phyloP scores from a whole-genome alignment of 2,888 invertebrate species.

The Aradus depressus region DNA sequence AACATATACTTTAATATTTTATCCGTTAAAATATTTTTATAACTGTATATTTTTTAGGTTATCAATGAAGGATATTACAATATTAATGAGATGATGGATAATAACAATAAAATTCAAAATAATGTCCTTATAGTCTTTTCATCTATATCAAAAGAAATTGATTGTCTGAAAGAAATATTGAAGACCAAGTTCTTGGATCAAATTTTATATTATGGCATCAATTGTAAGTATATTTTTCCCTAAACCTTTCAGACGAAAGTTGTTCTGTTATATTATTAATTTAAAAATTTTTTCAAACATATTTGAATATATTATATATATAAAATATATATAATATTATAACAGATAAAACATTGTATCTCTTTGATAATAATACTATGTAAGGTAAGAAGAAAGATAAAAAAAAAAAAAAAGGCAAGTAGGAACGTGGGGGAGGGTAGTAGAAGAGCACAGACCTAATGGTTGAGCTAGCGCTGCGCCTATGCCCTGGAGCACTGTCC shows the following conservation, averaged over 20 bases:
- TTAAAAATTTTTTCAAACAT: background rate
- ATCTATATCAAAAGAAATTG: constrained; percentile 66
- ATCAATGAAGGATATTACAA: constrained; percentile 21
- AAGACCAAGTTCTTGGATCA: constrained; percentile 46
- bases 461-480: too few relatives aligned
- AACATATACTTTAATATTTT: background rate
- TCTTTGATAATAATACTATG: background rate
- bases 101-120: constrained; percentile 70
- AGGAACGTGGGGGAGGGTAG: too few relatives aligned
- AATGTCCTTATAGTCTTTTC: constrained; percentile 69
- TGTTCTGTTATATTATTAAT: too few relatives aligned
- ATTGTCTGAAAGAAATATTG: constrained; percentile 54
- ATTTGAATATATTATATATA: background rate
- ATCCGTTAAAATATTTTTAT: background rate
- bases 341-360: background rate
- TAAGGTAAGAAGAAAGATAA: background rate
- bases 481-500: too few relatives aligned
- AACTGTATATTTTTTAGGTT: constrained; percentile 9
- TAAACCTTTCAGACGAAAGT: background rate
- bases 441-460: too few relatives aligned
- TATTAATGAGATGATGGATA: constrained; percentile 55
- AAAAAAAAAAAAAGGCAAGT: too few relatives aligned
- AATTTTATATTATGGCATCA: constrained; percentile 57
- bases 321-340: background rate
- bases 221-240: constrained; percentile 33